Conservation (phyloP, 2,113 vertebrate genomes). For the Oriolus oriolus region DNA sequence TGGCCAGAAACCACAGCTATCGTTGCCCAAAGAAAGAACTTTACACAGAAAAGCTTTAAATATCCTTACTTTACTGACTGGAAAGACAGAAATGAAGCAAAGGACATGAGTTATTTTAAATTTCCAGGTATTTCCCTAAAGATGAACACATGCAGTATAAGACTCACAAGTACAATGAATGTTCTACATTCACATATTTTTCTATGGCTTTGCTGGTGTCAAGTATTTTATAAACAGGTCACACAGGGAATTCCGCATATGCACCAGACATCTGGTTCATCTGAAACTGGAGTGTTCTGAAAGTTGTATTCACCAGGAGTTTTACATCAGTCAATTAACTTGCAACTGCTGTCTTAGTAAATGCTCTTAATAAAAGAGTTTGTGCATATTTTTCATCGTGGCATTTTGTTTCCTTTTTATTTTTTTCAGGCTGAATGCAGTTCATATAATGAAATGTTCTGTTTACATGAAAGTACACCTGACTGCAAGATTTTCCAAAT, state of each 20-base stretch:
- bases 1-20: background rate
- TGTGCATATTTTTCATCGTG: background rate
- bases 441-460: background rate
- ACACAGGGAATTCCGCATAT: background rate
- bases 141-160: background rate
- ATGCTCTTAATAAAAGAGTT: background rate
- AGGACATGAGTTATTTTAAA: background rate
- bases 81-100: background rate
- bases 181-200: background rate
- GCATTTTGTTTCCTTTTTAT: background rate
- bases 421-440: background rate
- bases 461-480: background rate
- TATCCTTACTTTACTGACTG: background rate
- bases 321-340: conserved; percentile 1
- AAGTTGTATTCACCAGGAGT: background rate
- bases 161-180: background rate
- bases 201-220: background rate
- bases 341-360: background rate
- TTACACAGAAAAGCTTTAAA: background rate
- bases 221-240: background rate
- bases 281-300: background rate
- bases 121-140: background rate
- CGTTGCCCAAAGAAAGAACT: background rate
- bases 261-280: conserved; percentile 3
- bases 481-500: background rate